These are phyloP conservation scores for Pteria penguin DNA, from an alignment of 2,888 invertebrate genomes.

Conservation along the genomic window DNA sequence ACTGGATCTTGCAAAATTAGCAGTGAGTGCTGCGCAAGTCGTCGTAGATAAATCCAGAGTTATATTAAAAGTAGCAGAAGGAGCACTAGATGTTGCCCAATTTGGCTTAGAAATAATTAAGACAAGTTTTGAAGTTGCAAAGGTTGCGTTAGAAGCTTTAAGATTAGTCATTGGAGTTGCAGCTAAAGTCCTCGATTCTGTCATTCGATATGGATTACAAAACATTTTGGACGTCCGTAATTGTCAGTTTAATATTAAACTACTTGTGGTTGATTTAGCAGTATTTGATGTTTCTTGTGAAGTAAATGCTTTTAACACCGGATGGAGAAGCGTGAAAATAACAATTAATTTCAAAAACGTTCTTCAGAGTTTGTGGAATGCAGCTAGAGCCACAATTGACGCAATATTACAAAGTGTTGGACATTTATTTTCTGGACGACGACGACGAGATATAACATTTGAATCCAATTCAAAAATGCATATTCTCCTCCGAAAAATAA, in stretches of 20 bases:
- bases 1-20: constrained; percentile 46
- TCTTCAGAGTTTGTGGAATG: not conserved
- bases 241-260: constrained; percentile 2
- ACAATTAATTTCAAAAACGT: constrained; percentile 8
- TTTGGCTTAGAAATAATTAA: constrained; percentile 38
- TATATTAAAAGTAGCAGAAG: constrained; percentile 39
- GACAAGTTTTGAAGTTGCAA: constrained; percentile 33
- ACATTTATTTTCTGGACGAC: not conserved
- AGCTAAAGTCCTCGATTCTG: constrained; percentile 3
- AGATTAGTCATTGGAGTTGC: constrained; percentile 38
- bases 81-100: constrained; percentile 37
- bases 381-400: not conserved
- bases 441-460: constrained; percentile 8
- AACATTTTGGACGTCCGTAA: not conserved
- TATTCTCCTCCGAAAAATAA: not conserved
- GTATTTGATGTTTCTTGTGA: constrained; percentile 2
- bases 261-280: not conserved
- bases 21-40: constrained; percentile 42
- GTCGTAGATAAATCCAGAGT: constrained; percentile 49
- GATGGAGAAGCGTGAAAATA: not conserved
- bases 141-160: constrained; percentile 38
- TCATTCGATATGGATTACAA: not conserved
- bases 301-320: not conserved
- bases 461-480: not conserved
- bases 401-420: not conserved